Evolutionary conservation across 2,113 vertebrate genomes (phyloP), one percentile per base, ranked within the genome.

Genomic region (Nesoenas mayeri): DNA sequence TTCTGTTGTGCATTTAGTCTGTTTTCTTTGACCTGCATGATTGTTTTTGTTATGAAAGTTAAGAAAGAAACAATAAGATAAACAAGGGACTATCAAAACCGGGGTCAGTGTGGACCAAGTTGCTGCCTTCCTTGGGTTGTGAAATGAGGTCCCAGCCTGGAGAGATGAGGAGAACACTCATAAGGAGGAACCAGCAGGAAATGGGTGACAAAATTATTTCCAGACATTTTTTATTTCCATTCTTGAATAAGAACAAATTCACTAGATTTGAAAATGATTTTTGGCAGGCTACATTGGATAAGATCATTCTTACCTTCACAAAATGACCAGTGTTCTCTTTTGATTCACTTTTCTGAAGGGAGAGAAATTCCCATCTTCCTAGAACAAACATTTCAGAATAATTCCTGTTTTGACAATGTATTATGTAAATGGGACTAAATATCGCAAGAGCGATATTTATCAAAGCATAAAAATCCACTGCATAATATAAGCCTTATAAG

Each of bases 371-470:
- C 40, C 81, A 5, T 86, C 60, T 85, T 83, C 54, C 40, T 29
- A 82, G 36, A 95, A 91, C 28, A 74, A 90, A 93, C 44, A 78
- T 86, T 93, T 93, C 72, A 89, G 22, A 86, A 56, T 84, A 48
- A 50, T 24, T 93, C 51, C 26, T 16, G 60, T 74, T 95, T 95
- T 85, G 91, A 90, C 67, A 88, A 79, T 64, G 40, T 91, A 88
- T 34, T 40, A 53, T 56, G 88, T 47, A 85, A 88, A 36, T 50
- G 70, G 19, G 78, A 91, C 72, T 89, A 85, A 64, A 60, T 67
- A 71, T 65, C 57, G 53, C 11, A 44, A 42, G 17, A 81, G 44
- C n/a, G n/a, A n/a, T 87, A 36, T 89, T 79, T 89, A 65, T 57
- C 78, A 72, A 88, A 75, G 29, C 24, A 73, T 81, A 78, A 85